Evolutionary conservation across 2,797 vertebrate genomes (phyloP).

Genomic region (Oryzias dopingdopingensis): DNA sequence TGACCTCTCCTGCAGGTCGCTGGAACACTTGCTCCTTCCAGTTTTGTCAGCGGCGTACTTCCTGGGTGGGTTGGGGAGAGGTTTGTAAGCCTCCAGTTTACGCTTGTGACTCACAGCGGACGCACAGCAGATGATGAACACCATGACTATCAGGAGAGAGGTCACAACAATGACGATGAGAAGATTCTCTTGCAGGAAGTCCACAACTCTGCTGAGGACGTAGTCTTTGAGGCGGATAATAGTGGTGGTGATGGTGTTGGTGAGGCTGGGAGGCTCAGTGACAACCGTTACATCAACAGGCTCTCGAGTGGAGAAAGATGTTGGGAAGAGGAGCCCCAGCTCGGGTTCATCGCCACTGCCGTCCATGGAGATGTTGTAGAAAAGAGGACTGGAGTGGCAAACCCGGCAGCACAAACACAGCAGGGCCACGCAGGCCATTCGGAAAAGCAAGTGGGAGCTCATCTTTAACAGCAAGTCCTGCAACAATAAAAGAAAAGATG

Average conservation of each 20-base stretch:
- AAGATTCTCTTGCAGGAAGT: constrained; percentile 89
- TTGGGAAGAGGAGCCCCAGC: constrained; percentile 75
- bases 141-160: constrained; percentile 86
- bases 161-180: constrained; percentile 91
- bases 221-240: constrained; percentile 83
- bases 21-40: constrained; percentile 68
- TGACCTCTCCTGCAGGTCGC: constrained; percentile 77
- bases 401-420: constrained; percentile 60
- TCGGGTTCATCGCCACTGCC: constrained; percentile 85
- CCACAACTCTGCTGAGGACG: constrained; percentile 83
- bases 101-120: constrained; percentile 90
- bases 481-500: constrained; percentile 15
- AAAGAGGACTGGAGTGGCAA: constrained; percentile 59
- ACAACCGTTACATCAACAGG: constrained; percentile 42
- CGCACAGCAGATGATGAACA: constrained; percentile 91
- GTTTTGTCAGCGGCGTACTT: constrained; percentile 81
- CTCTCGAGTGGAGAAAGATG: constrained; percentile 58
- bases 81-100: constrained; percentile 91
- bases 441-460: constrained; percentile 48
- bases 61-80: constrained; percentile 78
- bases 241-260: constrained; percentile 77
- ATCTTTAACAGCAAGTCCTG: constrained; percentile 64
- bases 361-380: constrained; percentile 70
- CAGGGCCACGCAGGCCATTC: constrained; percentile 56
- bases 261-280: constrained; percentile 50